Base-by-base conservation (phyloP, 1,140 invertebrate genomes). In the Mamestra configurata region DNA sequence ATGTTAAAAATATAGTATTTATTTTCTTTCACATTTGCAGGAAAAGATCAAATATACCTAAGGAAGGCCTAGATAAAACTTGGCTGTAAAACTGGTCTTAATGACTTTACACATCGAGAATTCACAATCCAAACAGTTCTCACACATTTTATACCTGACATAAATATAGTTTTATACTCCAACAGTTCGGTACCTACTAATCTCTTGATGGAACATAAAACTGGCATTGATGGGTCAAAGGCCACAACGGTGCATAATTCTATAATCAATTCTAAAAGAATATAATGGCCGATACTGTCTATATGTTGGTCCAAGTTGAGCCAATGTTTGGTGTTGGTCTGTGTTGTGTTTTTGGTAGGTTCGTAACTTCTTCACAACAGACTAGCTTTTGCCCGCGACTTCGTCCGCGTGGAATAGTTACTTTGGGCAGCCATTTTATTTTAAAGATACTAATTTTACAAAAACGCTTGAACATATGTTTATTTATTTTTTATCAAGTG, bases 211-310 rank as follows among this genome's bases (percentile, higher is more conserved):
- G 66, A 13, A 15, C 40, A 70, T 8, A 70, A 24, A 70, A 46
- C 40, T 70, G 66, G 40, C 66, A 22, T 46, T 46, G 40, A 46
- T 27, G 22, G 66, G 37, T 15, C 37, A 70, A 70, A 46, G 66
- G 66, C 13, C 22, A 70, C 22, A 70, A 49, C 66, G 66, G 40
- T 27, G 66, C 22, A 70, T 70, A 70, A 70, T 70, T 70, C 66
- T 27, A 27, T 46, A 70, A 70, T 70, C 66, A 70, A 70, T 70
- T 70, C 40, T 70, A 68, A 51, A 40, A 78, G 20, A 66, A 51
- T 43, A 68, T 40, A 68, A 55, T 43, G 64, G 55, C 4, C 20
- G 31, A 70, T 64, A 20, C 31, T 40, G n/a, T 20, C 18, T 20
- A 20, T 11, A 40, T 40, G 51, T 49, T 64, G 49, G 37, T 31